These are phyloP conservation scores for Cuculus canorus DNA, from an alignment of 2,797 vertebrate species.

Conservation along the genomic window DNA sequence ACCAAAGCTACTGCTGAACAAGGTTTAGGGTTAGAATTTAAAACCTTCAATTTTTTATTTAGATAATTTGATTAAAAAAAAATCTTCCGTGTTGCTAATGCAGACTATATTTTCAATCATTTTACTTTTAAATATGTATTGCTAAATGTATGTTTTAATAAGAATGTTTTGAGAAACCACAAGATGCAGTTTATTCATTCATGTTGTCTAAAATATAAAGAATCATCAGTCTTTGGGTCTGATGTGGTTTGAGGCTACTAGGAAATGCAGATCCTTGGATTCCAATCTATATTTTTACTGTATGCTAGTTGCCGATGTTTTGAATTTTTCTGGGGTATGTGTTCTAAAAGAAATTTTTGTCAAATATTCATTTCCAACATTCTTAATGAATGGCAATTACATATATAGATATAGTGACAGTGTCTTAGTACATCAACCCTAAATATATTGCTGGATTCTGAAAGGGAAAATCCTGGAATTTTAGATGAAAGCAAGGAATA, in stretches of 20 bases:
- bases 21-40: not conserved
- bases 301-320: not conserved
- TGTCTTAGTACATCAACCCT: not conserved
- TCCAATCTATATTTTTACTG: not conserved
- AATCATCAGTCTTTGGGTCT: not conserved
- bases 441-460: not conserved
- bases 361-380: not conserved
- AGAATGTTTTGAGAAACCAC: not conserved
- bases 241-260: not conserved
- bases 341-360: not conserved
- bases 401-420: not conserved
- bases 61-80: not conserved
- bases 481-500: not conserved
- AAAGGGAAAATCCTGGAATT: not conserved
- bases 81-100: not conserved
- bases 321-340: not conserved
- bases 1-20: not conserved
- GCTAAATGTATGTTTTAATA: not conserved
- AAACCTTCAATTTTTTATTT: not conserved
- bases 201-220: not conserved
- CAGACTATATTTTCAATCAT: not conserved
- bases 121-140: not conserved
- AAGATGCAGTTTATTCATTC: not conserved
- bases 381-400: not conserved
- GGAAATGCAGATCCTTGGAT: not conserved